Evolutionary conservation across 2,797 vertebrate genomes (phyloP), one percentile per base, ranked within the genome.

Genomic region (Onychomys torridus): DNA sequence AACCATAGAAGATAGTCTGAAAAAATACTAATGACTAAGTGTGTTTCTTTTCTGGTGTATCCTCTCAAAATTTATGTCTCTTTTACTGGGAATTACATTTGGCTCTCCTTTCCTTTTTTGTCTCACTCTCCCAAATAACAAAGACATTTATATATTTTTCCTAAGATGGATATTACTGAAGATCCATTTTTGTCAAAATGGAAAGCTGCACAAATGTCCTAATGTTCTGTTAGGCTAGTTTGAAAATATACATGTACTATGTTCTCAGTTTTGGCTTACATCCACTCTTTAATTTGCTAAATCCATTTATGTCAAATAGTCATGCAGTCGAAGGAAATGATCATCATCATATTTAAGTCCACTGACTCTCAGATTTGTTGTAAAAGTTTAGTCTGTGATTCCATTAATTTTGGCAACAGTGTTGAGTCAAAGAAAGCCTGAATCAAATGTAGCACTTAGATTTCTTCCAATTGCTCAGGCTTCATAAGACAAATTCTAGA

Each of bases 171-270:
- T 84, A 92, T 85, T 96, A 21, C 78, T 91, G 52, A 97, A 95
- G 96, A 96, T 4, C 5, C 40, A 29, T 83, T 89, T 76, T 90
- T 78, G 17, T 93, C 55, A 87, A 94, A 97, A 93, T 94, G 83
- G 76, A 94, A 96, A 87, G 87, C 86, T 79, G 78, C 5, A 94
- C 14, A 59, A 91, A 34, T 85, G 40, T 32, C 40, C 16, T 73
- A 89, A 6, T 91, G 75, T 84, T 29, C 78, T 84, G 46, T 27
- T 92, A 34, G n/a, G 43, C n/a, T 89, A 89, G 61, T 93, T 94
- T 95, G 87, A 84, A 95, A 14, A 2, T 79, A 27, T 40, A 6
- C 16, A 34, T 52, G 29, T 29, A 63, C 43, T 79, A n/a, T 65
- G 37, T 29, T 96, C 32, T 87, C 77, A 84, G 55, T 90, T 94